Conservation (phyloP, 2,113 vertebrate species). For the Plectropomus leopardus region DNA sequence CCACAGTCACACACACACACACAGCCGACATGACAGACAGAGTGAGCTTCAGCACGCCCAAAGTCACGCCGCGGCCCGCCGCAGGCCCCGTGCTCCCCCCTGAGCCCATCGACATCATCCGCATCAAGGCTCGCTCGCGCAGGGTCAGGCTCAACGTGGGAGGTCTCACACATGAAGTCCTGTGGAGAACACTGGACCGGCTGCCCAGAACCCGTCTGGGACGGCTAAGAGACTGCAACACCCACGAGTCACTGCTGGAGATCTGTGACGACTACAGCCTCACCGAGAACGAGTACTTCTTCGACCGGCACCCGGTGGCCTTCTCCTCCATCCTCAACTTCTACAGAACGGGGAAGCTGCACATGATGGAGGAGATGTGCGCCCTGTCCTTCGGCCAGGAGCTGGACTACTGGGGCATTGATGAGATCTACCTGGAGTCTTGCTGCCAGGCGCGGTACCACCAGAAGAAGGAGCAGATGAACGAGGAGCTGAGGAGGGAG, state of each 20-base stretch:
- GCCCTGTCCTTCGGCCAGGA: constrained; percentile 99
- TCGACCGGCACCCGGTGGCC: constrained; percentile 96
- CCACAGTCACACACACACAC: constrained; percentile 18
- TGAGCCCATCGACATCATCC: constrained; percentile 95
- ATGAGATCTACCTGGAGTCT: constrained; percentile 98
- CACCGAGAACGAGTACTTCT: constrained; percentile 95
- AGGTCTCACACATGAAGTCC: constrained; percentile 96
- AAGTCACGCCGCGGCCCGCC: constrained; percentile 83
- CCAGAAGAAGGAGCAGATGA: constrained; percentile 99
- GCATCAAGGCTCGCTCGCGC: constrained; percentile 92
- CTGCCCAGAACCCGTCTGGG: constrained; percentile 95
- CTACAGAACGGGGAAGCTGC: constrained; percentile 98
- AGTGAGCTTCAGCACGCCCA: constrained; percentile 83
- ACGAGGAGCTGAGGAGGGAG: constrained; percentile 96
- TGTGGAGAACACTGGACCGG: constrained; percentile 98
- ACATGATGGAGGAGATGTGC: constrained; percentile 99
- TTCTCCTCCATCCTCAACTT: constrained; percentile 99
- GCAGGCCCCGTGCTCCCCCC: constrained; percentile 88
- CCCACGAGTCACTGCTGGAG: constrained; percentile 94
- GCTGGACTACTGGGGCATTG: constrained; percentile 99
- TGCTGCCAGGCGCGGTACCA: constrained; percentile 98
- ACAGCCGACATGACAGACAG: constrained; percentile 90
- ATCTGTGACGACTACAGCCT: constrained; percentile 98
- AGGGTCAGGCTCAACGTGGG: constrained; percentile 96
- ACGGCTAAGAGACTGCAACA: constrained; percentile 95